Base-by-base conservation (phyloP, 2,888 invertebrate genomes). In the Acanthosoma haemorrhoidale region DNA sequence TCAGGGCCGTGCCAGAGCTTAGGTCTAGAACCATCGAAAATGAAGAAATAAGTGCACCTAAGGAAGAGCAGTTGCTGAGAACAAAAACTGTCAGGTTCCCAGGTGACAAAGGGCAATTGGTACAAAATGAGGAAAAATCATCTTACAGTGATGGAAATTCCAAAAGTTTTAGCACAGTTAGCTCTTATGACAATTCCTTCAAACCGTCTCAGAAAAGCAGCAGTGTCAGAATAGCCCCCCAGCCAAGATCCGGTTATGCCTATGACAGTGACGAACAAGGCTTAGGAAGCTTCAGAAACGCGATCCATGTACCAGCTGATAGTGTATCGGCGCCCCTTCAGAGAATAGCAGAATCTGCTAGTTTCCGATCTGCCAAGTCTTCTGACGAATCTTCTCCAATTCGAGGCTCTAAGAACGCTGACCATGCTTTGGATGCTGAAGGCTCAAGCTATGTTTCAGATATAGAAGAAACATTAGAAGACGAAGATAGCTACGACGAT, bases 131-230 rank as follows among this genome's bases (percentile, higher is more conserved):
- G 36, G 70, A 73, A 25, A 71, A 71, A 29, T 71, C 70, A 0
- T 38, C 59, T 8, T 58, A 43, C 18, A 39, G 58, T 16, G 72
- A 71, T 32, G 72, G 71, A 16, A 68, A 66, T 34, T 69, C 70
- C 15, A 63, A 70, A 21, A 73, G 72, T 63, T 74, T 71, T 57
- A 74, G 73, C 32, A 73, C 66, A 36, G 69, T 70, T 43, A 66
- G 70, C 11, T 70, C 69, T 11, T 73, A 69, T 67, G 70, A 71
- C 25, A 73, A 73, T 16, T 70, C 72, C 11, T 64, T 41, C 39
- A 64, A 64, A 41, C 38, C 57, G 3, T 39, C 38, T 8, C n/a
- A 25, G 29, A 29, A 25, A 13, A 15, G 18, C 9, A 15, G 21
- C 9, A 36, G 21, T 15, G 2, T 25, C 18, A n/a, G n/a, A n/a